These are phyloP conservation scores for Eremophila alpestris DNA, from an alignment of 2,797 vertebrate genomes.

Conservation along the genomic window DNA sequence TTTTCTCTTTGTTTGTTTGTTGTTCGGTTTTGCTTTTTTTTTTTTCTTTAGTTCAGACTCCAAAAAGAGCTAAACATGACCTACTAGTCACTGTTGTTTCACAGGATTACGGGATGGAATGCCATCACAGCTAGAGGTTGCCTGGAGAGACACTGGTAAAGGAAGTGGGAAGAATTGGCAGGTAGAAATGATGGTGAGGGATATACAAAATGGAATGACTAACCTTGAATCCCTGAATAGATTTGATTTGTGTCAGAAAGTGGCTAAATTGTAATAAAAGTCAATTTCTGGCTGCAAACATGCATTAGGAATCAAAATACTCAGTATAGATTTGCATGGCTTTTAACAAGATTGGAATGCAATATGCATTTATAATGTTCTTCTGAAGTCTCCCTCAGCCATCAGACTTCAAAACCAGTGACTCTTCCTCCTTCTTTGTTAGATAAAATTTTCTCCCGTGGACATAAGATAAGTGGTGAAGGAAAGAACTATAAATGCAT, in stretches of 20 bases:
- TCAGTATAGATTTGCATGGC: not conserved
- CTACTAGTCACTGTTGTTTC: not conserved
- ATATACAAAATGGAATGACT: conserved; percentile 78
- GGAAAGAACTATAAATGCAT: not conserved
- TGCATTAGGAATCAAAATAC: not conserved
- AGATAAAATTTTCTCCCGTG: not conserved
- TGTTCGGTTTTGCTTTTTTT: not conserved
- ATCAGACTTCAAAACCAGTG: not conserved
- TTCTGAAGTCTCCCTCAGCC: not conserved
- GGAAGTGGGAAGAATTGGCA: not conserved
- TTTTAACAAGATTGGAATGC: not conserved
- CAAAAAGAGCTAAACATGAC: not conserved
- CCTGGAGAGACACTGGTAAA: not conserved
- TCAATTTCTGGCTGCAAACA: not conserved
- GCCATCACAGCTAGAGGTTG: not conserved
- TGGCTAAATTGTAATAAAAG: conserved; percentile 83
- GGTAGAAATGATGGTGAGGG: not conserved
- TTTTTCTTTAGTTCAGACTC: not conserved
- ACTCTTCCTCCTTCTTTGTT: not conserved
- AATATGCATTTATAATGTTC: not conserved
- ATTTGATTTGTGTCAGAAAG: conserved; percentile 86
- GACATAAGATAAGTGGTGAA: not conserved
- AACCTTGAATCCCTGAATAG: conserved; percentile 85
- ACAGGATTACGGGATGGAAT: not conserved
- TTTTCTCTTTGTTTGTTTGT: no score